Percentiles rank a stretch among this genome's conserved stretches.
phyloP scores from a whole-genome alignment of 2,888 invertebrate genomes.

The Sylvicola cinctus region DNA sequence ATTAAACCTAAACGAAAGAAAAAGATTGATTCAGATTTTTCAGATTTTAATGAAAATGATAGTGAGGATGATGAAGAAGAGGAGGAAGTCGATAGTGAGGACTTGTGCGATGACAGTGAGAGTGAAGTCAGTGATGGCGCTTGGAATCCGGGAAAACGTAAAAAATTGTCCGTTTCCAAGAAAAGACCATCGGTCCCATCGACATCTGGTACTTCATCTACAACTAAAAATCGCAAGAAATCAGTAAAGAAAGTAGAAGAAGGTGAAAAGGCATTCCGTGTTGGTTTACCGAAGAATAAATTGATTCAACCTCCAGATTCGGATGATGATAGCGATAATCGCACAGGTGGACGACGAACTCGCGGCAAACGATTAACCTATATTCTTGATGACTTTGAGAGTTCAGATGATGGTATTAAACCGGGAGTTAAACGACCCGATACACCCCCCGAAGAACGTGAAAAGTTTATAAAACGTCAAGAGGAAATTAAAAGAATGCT shows the following conservation, averaged over 20 bases:
- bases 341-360: constrained; percentile 26
- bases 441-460: constrained; percentile 25
- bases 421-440: constrained; percentile 25
- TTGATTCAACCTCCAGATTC: constrained; percentile 59
- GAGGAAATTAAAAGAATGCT: constrained; percentile 26
- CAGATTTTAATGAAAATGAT: constrained; percentile 36
- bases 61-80: constrained; percentile 29
- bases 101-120: constrained; percentile 22
- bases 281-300: constrained; percentile 34
- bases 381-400: constrained; percentile 22
- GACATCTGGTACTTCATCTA: constrained; percentile 1
- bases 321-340: constrained; percentile 31
- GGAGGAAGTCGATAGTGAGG: constrained; percentile 24
- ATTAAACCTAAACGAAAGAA: constrained; percentile 26
- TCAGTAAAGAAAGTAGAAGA: constrained; percentile 18
- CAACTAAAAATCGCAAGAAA: constrained; percentile 9
- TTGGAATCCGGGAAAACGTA: constrained; percentile 21
- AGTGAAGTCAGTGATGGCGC: constrained; percentile 22
- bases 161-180: constrained; percentile 11
- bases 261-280: constrained; percentile 24
- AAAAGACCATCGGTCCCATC: constrained; percentile 2
- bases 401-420: constrained; percentile 24
- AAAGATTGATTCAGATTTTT: constrained; percentile 29
- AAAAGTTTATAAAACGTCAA: constrained; percentile 23
- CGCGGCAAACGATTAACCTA: constrained; percentile 24